Evolutionary conservation across 2,113 vertebrate species (phyloP).

Genomic region (Ciconia boyciana): DNA sequence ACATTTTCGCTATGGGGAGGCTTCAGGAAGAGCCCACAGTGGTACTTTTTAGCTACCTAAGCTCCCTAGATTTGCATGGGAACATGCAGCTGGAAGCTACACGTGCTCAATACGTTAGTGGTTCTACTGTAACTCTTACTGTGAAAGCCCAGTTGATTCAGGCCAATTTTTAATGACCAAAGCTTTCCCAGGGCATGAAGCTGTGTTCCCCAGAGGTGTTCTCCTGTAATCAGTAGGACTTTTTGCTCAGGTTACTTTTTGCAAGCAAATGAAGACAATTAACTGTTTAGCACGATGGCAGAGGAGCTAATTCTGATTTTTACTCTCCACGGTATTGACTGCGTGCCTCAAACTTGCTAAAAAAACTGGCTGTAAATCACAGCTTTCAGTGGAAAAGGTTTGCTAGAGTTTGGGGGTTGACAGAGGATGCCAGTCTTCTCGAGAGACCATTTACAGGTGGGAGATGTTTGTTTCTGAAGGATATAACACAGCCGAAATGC

Average conservation of each 20-base stretch:
- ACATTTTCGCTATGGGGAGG: neutral
- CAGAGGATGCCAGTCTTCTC: neutral
- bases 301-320: neutral
- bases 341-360: neutral
- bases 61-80: neutral
- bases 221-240: neutral
- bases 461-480: neutral
- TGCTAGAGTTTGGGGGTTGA: neutral
- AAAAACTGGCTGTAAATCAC: neutral
- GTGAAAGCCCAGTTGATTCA: neutral
- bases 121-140: neutral
- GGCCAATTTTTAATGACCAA: neutral
- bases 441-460: neutral
- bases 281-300: neutral
- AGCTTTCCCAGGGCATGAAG: neutral
- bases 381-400: neutral
- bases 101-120: rapidly evolving
- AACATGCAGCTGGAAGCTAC: neutral
- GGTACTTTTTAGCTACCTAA: neutral
- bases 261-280: neutral
- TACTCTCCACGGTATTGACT: neutral
- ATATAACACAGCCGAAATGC: neutral
- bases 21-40: neutral
- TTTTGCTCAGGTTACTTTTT: neutral
- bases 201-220: neutral